Base-by-base conservation (phyloP, 2,888 invertebrate genomes). In the Prosapia bicincta region DNA sequence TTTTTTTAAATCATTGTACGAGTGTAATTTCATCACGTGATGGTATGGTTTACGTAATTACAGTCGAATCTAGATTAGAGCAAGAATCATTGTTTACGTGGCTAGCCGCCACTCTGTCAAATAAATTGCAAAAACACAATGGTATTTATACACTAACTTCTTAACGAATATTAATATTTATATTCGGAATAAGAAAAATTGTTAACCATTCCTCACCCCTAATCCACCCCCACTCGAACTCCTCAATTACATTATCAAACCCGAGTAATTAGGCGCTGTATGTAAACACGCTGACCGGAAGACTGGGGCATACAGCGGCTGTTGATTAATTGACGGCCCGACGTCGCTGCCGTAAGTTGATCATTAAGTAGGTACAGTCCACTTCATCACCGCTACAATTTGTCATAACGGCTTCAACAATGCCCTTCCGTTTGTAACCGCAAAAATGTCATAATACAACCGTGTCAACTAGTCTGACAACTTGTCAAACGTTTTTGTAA, bases 311-410 rank as follows among this genome's bases (percentile, higher is more conserved):
- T 9, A 30, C 30, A 30, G 26, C 6, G 26, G 10, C 28, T 72
- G n/a, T 72, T 74, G 74, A 82, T 81, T 82, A 82, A 82, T 82
- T 81, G 82, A 82, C 80, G 81, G 78, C 78, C 80, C 81, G 82
- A 81, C 82, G 80, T 80, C 79, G 80, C 80, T 81, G n/a, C n/a
- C n/a, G n/a, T n/a, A 81, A 82, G 81, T 82, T 81, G 80, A 81
- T 81, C 81, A 81, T 82, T 82, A 81, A 81, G 80, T 80, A 71
- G 70, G 77, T 76, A 32, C 66, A 30, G 71, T 65, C 77, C 74
- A 69, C 74, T 74, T 65, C 69, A 74, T 74, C 74, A 74, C 74
- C 24, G 54, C 54, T 23, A 74, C 74, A 74, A 74, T 74, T 74
- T 74, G 74, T 74, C 74, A 74, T 74, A 65, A 30, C 69, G 26